These are phyloP conservation scores for Hippopotamus amphibius DNA, from an alignment of 2,113 vertebrate species.

Conservation along the genomic window DNA sequence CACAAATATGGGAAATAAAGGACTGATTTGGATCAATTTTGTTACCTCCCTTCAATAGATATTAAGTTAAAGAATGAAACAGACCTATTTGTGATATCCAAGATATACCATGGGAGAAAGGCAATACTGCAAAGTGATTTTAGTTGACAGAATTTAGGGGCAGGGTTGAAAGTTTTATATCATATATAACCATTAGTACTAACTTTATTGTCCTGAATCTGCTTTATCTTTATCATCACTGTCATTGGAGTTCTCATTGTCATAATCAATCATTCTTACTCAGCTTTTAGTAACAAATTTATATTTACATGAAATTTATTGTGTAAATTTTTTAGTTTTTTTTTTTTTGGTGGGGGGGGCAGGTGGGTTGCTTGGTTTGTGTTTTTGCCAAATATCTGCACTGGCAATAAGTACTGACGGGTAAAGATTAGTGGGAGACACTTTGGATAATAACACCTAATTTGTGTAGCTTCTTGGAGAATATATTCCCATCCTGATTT, in stretches of 20 bases:
- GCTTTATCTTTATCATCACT: background rate
- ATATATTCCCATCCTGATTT: background rate
- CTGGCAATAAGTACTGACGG: background rate
- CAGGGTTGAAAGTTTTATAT: background rate
- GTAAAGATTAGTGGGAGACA: background rate
- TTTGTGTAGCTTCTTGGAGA: background rate
- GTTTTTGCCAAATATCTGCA: background rate
- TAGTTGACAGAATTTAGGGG: background rate
- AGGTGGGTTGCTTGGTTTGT: background rate
- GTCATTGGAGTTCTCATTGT: background rate
- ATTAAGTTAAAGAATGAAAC: background rate
- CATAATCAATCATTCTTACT: background rate
- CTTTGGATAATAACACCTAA: background rate
- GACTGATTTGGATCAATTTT: background rate
- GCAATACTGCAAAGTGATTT: background rate
- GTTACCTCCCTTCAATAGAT: background rate
- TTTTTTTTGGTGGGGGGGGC: background rate
- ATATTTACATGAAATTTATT: background rate
- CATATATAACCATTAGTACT: background rate
- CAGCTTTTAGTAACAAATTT: background rate
- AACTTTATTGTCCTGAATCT: background rate
- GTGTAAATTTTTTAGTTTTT: background rate
- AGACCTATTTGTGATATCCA: background rate
- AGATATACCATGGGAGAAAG: background rate
- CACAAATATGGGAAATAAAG: background rate